Percentiles rank a stretch among this genome's conserved stretches.
Evolutionary conservation across 1,140 invertebrate species (phyloP).

Genomic region (Chymomyza costata): DNA sequence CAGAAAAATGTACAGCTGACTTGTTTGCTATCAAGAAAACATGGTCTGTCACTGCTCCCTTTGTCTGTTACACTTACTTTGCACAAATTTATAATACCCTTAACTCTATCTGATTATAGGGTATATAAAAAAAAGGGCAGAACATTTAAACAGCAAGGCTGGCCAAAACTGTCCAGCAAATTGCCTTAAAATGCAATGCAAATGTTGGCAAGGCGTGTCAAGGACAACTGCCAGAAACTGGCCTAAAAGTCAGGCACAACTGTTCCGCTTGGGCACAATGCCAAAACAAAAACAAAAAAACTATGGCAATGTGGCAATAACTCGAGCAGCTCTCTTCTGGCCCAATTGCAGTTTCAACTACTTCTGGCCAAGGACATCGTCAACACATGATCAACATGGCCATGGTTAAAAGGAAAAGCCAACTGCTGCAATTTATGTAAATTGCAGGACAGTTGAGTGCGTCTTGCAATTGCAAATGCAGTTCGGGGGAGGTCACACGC

Average conservation of each 20-base stretch:
- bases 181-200: slow-evolving; percentile 33
- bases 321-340: not conserved
- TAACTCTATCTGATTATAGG: no score
- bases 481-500: slow-evolving; percentile 10
- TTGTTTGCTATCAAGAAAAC: no score
- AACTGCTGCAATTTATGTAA: slow-evolving; percentile 50
- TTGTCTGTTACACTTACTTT: no score
- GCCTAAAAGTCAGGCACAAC: not conserved
- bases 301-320: not conserved
- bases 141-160: no score
- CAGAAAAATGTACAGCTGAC: no score
- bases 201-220: slow-evolving; percentile 37
- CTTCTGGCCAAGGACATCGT: slow-evolving; percentile 49
- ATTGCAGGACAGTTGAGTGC: slow-evolving; percentile 32
- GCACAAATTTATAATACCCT: no score
- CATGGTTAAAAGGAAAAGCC: not conserved
- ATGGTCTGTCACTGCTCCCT: no score
- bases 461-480: slow-evolving; percentile 48
- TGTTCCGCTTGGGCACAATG: slow-evolving; percentile 43
- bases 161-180: slow-evolving; percentile 53
- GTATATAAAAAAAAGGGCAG: no score
- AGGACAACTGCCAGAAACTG: slow-evolving; percentile 40
- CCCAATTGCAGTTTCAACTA: slow-evolving; percentile 15
- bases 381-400: slow-evolving; percentile 37
- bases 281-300: slow-evolving; percentile 19